These are phyloP conservation scores for Drosophila formosana DNA, from an alignment of 2,888 invertebrate genomes.

Conservation along the genomic window DNA sequence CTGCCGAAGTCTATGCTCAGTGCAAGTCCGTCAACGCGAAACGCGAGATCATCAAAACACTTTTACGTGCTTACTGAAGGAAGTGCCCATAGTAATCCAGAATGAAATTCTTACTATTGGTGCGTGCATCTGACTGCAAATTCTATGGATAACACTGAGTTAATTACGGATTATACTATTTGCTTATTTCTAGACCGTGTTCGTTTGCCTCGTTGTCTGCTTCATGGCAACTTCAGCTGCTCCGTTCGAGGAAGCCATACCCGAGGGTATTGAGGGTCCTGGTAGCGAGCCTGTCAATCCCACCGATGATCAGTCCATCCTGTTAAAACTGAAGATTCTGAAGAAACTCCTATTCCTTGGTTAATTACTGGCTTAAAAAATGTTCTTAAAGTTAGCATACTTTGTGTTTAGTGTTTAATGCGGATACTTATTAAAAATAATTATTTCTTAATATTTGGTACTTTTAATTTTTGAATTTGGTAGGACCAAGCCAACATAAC, in stretches of 20 bases:
- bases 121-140: conserved; percentile 51
- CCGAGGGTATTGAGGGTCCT: conserved; percentile 78
- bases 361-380: conserved; percentile 38
- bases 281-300: conserved; percentile 73
- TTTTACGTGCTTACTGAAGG: conserved; percentile 19
- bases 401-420: conserved; percentile 50
- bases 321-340: conserved; percentile 78
- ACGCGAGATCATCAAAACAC: conserved; percentile 61
- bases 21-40: conserved; percentile 71
- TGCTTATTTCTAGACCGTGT: conserved; percentile 64
- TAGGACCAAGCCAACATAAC: too few relatives aligned
- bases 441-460: not conserved
- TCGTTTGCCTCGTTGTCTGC: conserved; percentile 75
- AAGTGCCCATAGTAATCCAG: conserved; percentile 38
- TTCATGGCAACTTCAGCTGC: conserved; percentile 72
- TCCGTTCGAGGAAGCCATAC: conserved; percentile 81
- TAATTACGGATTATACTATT: conserved; percentile 37
- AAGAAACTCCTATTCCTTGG: conserved; percentile 81
- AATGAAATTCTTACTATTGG: conserved; percentile 82
- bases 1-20: conserved; percentile 71
- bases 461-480: not conserved
- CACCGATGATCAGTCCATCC: conserved; percentile 75
- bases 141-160: conserved; percentile 34
- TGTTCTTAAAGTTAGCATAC: conserved; percentile 31
- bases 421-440: conserved; percentile 22